Base-by-base conservation (phyloP, 2,888 invertebrate species). In the Hypolimnas misippus region DNA sequence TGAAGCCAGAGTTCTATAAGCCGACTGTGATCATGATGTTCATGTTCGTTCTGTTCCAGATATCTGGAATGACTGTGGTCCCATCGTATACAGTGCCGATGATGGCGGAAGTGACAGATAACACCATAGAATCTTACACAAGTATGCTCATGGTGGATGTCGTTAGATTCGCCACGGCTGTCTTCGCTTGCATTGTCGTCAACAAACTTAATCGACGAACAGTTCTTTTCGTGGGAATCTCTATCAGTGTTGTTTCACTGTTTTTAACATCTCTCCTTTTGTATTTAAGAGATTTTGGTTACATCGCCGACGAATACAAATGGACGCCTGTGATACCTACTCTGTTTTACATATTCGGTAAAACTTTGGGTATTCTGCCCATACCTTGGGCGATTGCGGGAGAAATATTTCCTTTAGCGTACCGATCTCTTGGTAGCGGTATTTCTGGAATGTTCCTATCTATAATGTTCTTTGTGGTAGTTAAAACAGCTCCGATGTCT, bases 301-400 rank as follows among this genome's bases (percentile, higher is more conserved):
- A 82, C 56, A 76, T 91, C 14, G 69, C 84, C 2, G 77, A 83
- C 14, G 70, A 79, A 16, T 85, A 84, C 65, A 79, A 83, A 69
- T 93, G 93, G 92, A 71, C 83, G 0, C 89, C 93, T 0, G 82
- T 93, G 58, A 77, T 93, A 75, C 86, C 93, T 62, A 81, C 93
- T 38, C 67, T 95, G 63, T 69, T 81, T 0, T 94, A 94, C 62
- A 93, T 94, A 14, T 90, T 92, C 21, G 93, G 93, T 12, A 90
- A 94, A 57, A 92, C 93, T 0, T 76, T 94, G 10, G 95, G 95
- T 0, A 87, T 94, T 38, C 76, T 94, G 25, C 94, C 95, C 0
- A 85, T 96, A 57, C 95, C 96, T 0, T 96, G 96, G 94, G 94
- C 95, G 10, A 93, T 96, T 77, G 94, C 95, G 63, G 95, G 95